Evolutionary conservation across 2,888 invertebrate species (phyloP), one percentile per base, ranked within the genome.

Genomic region (Piscicola geometra): DNA sequence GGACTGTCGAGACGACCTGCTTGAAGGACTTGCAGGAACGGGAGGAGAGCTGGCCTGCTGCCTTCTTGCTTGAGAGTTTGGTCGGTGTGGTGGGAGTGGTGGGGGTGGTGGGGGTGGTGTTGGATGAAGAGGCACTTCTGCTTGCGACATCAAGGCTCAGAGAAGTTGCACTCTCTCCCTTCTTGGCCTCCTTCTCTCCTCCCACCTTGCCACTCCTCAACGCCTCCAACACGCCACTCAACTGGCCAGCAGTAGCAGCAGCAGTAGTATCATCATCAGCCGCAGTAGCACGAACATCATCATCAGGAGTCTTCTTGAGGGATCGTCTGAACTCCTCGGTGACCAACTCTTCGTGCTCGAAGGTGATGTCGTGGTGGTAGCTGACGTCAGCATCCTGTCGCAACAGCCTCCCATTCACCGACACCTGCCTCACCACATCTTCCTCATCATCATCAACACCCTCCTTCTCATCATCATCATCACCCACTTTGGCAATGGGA

Each of bases 311-410:
- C n/a, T n/a, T n/a, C 60, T 52, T 76, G 52, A 76, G 28, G 18
- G 72, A 73, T 60, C 56, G 76, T 60, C 73, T 77, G 72, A 80
- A 80, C 66, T 76, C 64, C 15, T 64, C 50, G 0, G 78, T 77
- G 3, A 80, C 36, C 36, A 75, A 77, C 25, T 83, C 81, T 69
- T 82, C 82, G 76, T 82, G 81, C 77, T 83, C 84, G 81, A 84
- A 85, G 15, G 78, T 78, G 69, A 84, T 82, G 80, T 80, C 83
- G 78, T 84, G 83, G 79, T 84, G 85, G 78, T 84, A 84, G 78
- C 84, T 83, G 60, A 84, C 78, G 32, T 81, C 76, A 15, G 33
- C 35, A 50, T 15, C 25, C 30, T 9, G 3, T 3, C 1, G 15
- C 18, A 32, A 12, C 36, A 12, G 0, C 18, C 21, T 18, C 35